These are phyloP conservation scores for Ardeotis arabs DNA, from an alignment of 2,113 vertebrate genomes.

Conservation along the genomic window DNA sequence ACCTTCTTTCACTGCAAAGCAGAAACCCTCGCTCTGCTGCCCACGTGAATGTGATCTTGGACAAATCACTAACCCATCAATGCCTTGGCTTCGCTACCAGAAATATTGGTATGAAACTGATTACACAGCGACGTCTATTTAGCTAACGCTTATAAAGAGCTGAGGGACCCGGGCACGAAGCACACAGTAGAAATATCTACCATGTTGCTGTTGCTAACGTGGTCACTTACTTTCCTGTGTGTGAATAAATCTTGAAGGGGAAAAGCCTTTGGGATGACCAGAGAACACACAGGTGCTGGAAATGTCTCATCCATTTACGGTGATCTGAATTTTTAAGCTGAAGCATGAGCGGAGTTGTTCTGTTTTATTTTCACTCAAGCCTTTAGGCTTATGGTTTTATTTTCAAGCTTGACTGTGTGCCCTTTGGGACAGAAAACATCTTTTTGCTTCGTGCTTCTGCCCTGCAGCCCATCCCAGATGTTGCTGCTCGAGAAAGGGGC, in stretches of 20 bases:
- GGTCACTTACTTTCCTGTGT: constrained; percentile 39
- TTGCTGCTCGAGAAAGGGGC: neutral
- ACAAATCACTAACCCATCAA: neutral
- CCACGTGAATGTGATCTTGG: neutral
- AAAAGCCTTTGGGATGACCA: constrained; percentile 26
- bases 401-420: neutral
- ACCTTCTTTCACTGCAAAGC: neutral
- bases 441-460: neutral
- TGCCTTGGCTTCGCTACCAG: neutral
- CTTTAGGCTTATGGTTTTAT: neutral
- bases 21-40: neutral
- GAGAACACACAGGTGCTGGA: neutral
- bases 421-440: neutral
- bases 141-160: constrained; percentile 22
- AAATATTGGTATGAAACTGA: neutral
- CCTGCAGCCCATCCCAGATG: neutral
- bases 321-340: neutral
- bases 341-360: neutral
- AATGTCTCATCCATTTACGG: neutral
- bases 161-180: accelerated
- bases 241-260: constrained; percentile 50
- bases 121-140: neutral
- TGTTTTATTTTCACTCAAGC: neutral
- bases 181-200: neutral
- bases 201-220: neutral